These are phyloP conservation scores for Pollenia griseotomentosa DNA, from an alignment of 2,888 invertebrate genomes.

Conservation along the genomic window DNA sequence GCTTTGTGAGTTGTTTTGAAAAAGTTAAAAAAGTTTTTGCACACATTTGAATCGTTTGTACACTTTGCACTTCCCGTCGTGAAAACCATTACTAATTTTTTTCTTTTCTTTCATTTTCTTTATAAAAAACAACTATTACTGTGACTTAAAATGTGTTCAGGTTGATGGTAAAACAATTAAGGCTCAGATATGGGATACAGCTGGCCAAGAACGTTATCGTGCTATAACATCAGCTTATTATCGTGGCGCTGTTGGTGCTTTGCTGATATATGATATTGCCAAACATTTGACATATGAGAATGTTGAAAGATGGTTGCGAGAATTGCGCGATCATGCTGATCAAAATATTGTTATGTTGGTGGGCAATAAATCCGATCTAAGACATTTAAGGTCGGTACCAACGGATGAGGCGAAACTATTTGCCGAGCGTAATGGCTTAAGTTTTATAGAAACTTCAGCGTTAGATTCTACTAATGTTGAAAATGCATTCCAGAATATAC, in stretches of 20 bases:
- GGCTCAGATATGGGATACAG: slow-evolving; percentile 99
- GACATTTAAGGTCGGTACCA: slow-evolving; percentile 98
- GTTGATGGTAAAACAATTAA: slow-evolving; percentile 99
- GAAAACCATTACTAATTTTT: background rate
- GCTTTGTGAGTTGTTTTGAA: no score
- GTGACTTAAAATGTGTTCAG: slow-evolving; percentile 83
- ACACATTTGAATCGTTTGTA: no score
- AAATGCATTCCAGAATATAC: slow-evolving; percentile 99
- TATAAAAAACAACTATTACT: background rate
- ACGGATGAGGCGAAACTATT: slow-evolving; percentile 99
- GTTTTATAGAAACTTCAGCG: slow-evolving; percentile 99
- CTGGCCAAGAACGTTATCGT: slow-evolving; percentile 97
- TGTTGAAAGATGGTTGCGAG: slow-evolving; percentile 99
- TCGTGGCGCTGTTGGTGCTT: slow-evolving; percentile 99
- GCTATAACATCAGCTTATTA: slow-evolving; percentile 99
- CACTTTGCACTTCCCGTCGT: no score
- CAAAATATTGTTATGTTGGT: slow-evolving; percentile 99
- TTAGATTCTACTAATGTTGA: slow-evolving; percentile 99
- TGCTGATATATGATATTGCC: slow-evolving; percentile 99
- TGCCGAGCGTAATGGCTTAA: slow-evolving; percentile 97
- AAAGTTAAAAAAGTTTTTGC: no score
- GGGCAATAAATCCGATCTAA: slow-evolving; percentile 98
- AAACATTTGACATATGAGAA: slow-evolving; percentile 99
- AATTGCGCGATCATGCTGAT: slow-evolving; percentile 99
- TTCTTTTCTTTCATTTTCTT: slow-evolving; percentile 10